Evolutionary conservation across 2,888 invertebrate species (phyloP).

Genomic region (Axea sp.): DNA sequence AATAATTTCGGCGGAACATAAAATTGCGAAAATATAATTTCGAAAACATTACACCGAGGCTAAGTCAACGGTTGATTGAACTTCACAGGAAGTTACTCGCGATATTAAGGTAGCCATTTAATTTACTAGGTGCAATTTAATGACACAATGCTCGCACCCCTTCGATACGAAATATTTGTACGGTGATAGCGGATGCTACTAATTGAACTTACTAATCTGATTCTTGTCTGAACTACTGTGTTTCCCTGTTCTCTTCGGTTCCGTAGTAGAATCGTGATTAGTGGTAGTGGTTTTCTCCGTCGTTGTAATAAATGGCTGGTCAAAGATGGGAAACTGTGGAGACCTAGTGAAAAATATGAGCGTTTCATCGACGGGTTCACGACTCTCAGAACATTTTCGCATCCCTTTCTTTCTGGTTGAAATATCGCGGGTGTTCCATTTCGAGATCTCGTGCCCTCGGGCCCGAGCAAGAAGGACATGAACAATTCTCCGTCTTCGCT

Average conservation of each 20-base stretch:
- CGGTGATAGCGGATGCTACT: slow-evolving; percentile 9
- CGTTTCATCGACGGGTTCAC: slow-evolving; percentile 47
- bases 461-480: slow-evolving; percentile 50
- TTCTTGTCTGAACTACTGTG: slow-evolving; percentile 5
- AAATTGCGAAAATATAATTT: slow-evolving; percentile 44
- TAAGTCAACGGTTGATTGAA: slow-evolving; percentile 30
- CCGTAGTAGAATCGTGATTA: slow-evolving; percentile 19
- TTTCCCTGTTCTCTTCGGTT: slow-evolving; percentile 7
- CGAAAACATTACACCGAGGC: slow-evolving; percentile 11
- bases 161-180: slow-evolving; percentile 18
- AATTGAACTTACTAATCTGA: slow-evolving; percentile 40
- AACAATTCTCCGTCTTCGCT: slow-evolving; percentile 51
- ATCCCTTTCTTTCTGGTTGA: slow-evolving; percentile 61
- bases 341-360: slow-evolving; percentile 29
- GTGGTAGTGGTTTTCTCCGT: slow-evolving; percentile 27
- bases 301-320: slow-evolving; percentile 25
- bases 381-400: slow-evolving; percentile 42
- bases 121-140: slow-evolving; percentile 42
- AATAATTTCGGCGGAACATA: slow-evolving; percentile 27
- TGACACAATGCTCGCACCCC: slow-evolving; percentile 1
- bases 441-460: slow-evolving; percentile 67
- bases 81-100: slow-evolving; percentile 28
- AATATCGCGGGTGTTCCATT: slow-evolving; percentile 71
- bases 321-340: slow-evolving; percentile 11
- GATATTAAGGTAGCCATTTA: slow-evolving; percentile 26